Evolutionary conservation across 2,113 vertebrate species (phyloP).

Genomic region (Cyprinus carpio): DNA sequence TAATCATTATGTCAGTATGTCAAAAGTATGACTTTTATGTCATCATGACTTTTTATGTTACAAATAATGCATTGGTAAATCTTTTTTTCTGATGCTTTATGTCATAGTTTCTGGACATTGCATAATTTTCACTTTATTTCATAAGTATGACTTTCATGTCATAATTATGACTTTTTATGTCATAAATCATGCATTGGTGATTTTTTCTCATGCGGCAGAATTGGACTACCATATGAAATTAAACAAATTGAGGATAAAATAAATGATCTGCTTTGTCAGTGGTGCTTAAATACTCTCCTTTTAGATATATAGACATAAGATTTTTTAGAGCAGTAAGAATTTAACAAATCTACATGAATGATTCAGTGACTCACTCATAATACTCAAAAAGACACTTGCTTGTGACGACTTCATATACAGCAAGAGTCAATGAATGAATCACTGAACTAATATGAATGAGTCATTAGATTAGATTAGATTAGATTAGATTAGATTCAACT

Average conservation of each 20-base stretch:
- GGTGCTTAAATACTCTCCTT: background rate
- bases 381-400: background rate
- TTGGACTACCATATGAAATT: background rate
- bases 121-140: too few species aligned
- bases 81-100: too few species aligned
- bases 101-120: too few species aligned
- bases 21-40: too few species aligned
- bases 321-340: background rate
- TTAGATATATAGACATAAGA: background rate
- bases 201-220: background rate
- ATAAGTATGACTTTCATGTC: background rate
- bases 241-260: too few species aligned
- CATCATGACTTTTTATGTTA: too few species aligned
- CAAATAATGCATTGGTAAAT: too few species aligned
- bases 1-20: too few species aligned
- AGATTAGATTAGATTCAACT: too few species aligned
- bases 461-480: too few species aligned
- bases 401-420: background rate
- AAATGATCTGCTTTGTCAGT: background rate
- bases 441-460: background rate
- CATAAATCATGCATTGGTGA: background rate
- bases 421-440: background rate
- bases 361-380: background rate
- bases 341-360: background rate
- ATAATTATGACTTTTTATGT: background rate